Evolutionary conservation across 2,113 vertebrate genomes (phyloP), one percentile per base, ranked within the genome.

Genomic region (Corythornis vintsioides): DNA sequence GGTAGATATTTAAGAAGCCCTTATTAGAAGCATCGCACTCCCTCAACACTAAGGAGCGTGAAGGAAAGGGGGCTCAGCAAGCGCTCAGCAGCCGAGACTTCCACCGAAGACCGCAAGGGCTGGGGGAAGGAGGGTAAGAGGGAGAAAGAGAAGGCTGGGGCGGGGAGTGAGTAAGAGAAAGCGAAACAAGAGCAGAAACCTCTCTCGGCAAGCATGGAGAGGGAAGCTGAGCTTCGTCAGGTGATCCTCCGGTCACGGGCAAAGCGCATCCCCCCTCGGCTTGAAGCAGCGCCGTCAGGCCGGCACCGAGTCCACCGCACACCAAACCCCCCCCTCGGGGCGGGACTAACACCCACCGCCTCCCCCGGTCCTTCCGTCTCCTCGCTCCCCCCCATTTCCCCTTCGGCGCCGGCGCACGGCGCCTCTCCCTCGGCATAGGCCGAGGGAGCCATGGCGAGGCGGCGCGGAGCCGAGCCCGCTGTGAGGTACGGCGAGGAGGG

Each of bases 331-430:
- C 9, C 25, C 52, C 52, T 53, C 25, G 7, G 25, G 24, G 21
- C 15, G 72, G 21, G 21, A 59, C 10, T 38, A 5, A 28, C 15
- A 28, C 20, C 4, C 21, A 7, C 35, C 56, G 14, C 7, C 16
- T 2, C n/a, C 7, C 18, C 11, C 52, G 28, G 38, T 9, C 38
- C 38, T 10, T 38, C 38, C 38, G 38, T 38, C 38, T 38, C 10
- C 38, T 38, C 38, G 38, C 38, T 38, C 38, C 38, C 38, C 38
- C 38, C 64, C 57, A 35, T 52, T 91, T 71, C 11, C 3, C 5
- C 2, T 17, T 4, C 1, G 14, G 48, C 10, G n/a, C 4, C 4
- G 7, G 16, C 7, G 1, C 0, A 3, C 6, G 12, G 4, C 2
- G 0, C 1, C 8, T 24, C 9, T 7, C 5, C 5, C 4, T 22